These are phyloP conservation scores for Petaurus breviceps DNA, from an alignment of 2,113 vertebrate species.

Conservation along the genomic window DNA sequence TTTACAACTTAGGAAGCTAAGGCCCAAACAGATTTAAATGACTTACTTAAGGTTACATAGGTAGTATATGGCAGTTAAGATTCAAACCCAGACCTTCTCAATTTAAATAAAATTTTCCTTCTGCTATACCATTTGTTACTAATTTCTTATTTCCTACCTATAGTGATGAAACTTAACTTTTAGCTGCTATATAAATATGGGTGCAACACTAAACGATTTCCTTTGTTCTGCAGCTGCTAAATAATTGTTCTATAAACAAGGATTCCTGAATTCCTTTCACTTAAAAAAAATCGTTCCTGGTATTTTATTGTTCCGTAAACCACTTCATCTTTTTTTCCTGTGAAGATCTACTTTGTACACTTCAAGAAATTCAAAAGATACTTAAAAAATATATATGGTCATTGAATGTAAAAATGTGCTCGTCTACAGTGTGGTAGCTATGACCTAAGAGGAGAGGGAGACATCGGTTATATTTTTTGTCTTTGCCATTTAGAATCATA, in stretches of 20 bases:
- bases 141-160: conserved; percentile 69
- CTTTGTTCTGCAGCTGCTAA: not conserved
- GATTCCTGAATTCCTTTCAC: conserved; percentile 53
- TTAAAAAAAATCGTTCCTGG: conserved; percentile 34
- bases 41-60: no score
- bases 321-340: conserved; percentile 34
- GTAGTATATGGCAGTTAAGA: no score
- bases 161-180: conserved; percentile 70
- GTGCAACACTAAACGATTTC: not conserved
- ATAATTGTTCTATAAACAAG: conserved; percentile 61
- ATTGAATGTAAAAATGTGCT: conserved; percentile 65
- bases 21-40: no score
- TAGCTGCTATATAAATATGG: conserved; percentile 57
- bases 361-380: conserved; percentile 53
- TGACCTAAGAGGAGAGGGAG: not conserved
- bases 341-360: conserved; percentile 47
- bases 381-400: conserved; percentile 55
- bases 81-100: no score
- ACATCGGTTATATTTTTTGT: not conserved
- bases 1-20: no score
- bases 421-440: conserved; percentile 28
- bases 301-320: conserved; percentile 59
- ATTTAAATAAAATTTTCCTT: no score
- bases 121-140: conserved; percentile 20
- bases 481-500: no score